Evolutionary conservation across 2,797 vertebrate genomes (phyloP).

Genomic region (Trematomus bernacchii): DNA sequence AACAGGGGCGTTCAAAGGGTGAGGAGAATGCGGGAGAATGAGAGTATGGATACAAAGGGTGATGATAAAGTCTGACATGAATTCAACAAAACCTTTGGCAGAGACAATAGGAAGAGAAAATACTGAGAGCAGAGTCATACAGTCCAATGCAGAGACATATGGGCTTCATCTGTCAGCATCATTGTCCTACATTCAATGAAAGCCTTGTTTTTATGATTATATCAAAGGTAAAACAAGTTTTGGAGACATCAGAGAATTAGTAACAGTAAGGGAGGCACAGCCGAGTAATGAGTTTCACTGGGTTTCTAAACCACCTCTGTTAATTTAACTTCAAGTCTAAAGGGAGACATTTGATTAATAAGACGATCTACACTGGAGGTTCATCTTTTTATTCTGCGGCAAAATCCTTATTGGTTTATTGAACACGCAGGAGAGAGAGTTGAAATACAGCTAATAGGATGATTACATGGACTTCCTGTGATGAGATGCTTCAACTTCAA

Average conservation of each 20-base stretch:
- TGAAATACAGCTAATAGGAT: slow-evolving; percentile 41
- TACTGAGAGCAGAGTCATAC: neutral
- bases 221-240: neutral
- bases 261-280: neutral
- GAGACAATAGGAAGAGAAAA: slow-evolving; percentile 1
- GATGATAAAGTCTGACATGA: slow-evolving; percentile 18
- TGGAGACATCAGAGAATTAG: neutral
- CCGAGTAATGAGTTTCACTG: slow-evolving; percentile 12
- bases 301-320: neutral
- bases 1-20: slow-evolving; percentile 1
- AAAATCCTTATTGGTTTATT: slow-evolving; percentile 38
- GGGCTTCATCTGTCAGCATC: slow-evolving; percentile 18
- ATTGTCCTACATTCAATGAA: neutral
- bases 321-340: slow-evolving; percentile 1
- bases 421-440: slow-evolving; percentile 11
- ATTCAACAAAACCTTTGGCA: neutral
- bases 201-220: neutral
- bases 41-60: slow-evolving; percentile 15
- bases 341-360: neutral
- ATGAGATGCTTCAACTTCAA: slow-evolving; percentile 31
- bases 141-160: neutral
- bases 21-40: slow-evolving; percentile 18
- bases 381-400: neutral
- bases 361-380: neutral
- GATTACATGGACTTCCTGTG: slow-evolving; percentile 22